Evolutionary conservation across 1,140 invertebrate species (phyloP).

Genomic region (Trichonephila inaurata): DNA sequence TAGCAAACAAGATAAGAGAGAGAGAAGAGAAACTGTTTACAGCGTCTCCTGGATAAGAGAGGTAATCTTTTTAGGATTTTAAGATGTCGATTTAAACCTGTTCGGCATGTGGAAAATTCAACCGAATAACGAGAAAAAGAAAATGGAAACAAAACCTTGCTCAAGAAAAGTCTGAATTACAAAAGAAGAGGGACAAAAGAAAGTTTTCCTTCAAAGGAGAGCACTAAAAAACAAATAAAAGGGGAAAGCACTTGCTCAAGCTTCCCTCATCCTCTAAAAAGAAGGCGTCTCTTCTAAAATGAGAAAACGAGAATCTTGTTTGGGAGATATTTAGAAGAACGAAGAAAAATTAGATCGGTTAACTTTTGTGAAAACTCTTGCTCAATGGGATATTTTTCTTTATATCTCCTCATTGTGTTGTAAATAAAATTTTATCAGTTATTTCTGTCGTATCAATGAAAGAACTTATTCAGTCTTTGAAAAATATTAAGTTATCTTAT

Average conservation of each 20-base stretch:
- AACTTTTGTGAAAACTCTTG: constrained; percentile 19
- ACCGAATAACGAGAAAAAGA: neutral
- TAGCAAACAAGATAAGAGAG: too few relatives aligned
- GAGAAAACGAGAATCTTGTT: constrained; percentile 55
- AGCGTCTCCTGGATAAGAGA: neutral
- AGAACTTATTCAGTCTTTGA: too few relatives aligned
- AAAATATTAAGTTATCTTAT: too few relatives aligned
- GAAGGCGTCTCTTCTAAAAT: constrained; percentile 38
- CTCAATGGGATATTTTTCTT: neutral
- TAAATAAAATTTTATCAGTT: neutral
- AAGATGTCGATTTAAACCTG: neutral
- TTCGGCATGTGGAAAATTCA: neutral
- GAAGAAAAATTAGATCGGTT: constrained; percentile 48
- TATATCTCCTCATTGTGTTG: neutral
- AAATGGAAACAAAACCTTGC: constrained; percentile 44
- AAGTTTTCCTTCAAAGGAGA: constrained; percentile 11
- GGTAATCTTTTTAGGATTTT: neutral
- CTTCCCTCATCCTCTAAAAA: neutral
- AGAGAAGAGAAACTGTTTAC: too few relatives aligned
- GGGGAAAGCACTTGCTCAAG: constrained; percentile 38
- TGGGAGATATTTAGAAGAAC: constrained; percentile 40
- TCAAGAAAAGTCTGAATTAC: constrained; percentile 47
- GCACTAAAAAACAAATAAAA: constrained; percentile 42
- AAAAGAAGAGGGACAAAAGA: constrained; percentile 46
- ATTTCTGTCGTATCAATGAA: too few relatives aligned